Conservation (phyloP, 2,113 vertebrate species). For the Cyprinodon tularosa region DNA sequence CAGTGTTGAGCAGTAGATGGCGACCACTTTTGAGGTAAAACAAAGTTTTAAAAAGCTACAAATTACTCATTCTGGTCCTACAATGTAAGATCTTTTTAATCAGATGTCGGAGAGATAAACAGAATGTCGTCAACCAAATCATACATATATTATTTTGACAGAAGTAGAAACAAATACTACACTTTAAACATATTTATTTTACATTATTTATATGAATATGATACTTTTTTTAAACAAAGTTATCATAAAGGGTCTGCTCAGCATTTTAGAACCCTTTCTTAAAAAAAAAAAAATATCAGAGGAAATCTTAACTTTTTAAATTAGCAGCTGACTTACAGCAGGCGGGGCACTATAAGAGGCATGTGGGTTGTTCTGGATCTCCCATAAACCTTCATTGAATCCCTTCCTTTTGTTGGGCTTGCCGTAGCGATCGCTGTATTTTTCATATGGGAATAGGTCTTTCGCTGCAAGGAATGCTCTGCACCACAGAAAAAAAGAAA, state of each 20-base stretch:
- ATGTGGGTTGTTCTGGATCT: constrained; percentile 98
- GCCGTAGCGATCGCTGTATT: constrained; percentile 93
- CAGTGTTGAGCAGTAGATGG: not conserved
- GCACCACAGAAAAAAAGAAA: constrained; percentile 19
- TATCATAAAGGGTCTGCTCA: too few species aligned
- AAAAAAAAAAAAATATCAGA: too few species aligned
- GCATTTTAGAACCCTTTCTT: too few species aligned
- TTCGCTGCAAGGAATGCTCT: constrained; percentile 96
- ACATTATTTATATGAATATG: too few species aligned
- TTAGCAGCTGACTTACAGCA: constrained; percentile 81
- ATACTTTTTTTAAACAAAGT: too few species aligned
- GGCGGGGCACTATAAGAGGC: constrained; percentile 92
- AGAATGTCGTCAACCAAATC: not conserved
- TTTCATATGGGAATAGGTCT: constrained; percentile 95
- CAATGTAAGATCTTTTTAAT: not conserved
- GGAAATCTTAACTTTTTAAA: not conserved
- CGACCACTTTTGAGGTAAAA: not conserved
- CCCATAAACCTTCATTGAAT: constrained; percentile 98
- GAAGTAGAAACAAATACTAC: too few species aligned
- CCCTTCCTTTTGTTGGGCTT: constrained; percentile 99
- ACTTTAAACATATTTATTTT: too few species aligned
- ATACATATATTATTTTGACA: not conserved
- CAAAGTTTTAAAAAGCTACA: not conserved
- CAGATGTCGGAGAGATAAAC: too few species aligned
- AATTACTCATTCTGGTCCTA: not conserved